Conservation (phyloP, 1,140 invertebrate species). For the Scylla paramamosain region DNA sequence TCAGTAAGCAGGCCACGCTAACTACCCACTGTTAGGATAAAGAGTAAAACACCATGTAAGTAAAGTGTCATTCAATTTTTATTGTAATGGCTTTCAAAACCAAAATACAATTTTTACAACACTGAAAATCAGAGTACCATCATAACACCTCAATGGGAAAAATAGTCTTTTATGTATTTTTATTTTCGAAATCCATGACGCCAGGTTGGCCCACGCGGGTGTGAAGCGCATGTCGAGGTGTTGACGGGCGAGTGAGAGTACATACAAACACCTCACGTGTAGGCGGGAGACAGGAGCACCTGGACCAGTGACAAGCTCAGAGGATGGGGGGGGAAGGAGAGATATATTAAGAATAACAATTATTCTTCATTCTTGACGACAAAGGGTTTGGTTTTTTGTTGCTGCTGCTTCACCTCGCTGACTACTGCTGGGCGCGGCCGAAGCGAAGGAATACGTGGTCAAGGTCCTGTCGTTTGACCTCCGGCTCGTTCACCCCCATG, state of each 20-base stretch:
- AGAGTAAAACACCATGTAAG: neutral
- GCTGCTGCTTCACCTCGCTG: neutral
- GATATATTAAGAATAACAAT: neutral
- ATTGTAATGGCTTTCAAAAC: neutral
- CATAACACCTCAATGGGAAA: neutral
- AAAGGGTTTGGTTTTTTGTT: neutral
- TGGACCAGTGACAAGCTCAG: neutral
- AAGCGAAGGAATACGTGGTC: slow-evolving; percentile 72
- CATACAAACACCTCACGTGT: neutral
- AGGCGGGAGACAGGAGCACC: neutral
- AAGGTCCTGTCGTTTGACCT: slow-evolving; percentile 68
- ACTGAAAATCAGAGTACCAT: neutral
- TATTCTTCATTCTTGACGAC: neutral
- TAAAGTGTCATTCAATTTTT: neutral
- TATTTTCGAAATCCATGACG: neutral
- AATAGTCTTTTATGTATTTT: neutral
- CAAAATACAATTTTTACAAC: neutral
- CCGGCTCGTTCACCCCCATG: slow-evolving; percentile 68
- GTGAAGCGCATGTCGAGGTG: neutral
- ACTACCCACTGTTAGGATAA: no score
- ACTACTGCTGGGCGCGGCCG: slow-evolving; percentile 59
- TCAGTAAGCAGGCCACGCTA: no score
- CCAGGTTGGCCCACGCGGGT: no score
- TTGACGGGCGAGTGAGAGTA: neutral
- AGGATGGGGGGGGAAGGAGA: neutral